Evolutionary conservation across 2,888 invertebrate species (phyloP), one percentile per base, ranked within the genome.

Genomic region (Mechanitis messenoides): DNA sequence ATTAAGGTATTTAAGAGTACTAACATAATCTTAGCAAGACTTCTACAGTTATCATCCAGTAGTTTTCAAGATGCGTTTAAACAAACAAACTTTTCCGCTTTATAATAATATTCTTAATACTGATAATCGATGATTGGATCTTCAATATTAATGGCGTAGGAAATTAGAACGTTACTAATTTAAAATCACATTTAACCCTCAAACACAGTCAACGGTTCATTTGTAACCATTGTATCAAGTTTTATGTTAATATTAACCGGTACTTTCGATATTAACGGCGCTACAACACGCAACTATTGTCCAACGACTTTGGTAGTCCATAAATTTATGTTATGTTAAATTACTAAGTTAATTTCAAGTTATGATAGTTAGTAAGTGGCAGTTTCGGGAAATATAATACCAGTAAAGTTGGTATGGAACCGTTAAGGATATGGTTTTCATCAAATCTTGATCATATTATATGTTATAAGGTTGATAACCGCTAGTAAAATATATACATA

Each of bases 311-410:
- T 66, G 69, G 67, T 68, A 64, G 67, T 59, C 68, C 65, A 68
- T 73, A 72, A 74, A 72, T 69, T 71, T 69, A 69, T 71, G 68
- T 73, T 68, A 69, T 69, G 71, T 66, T 70, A 69, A 71, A 71
- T 75, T 72, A 72, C 66, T 55, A 71, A 72, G 74, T 74, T 77
- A 77, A 77, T 77, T 72, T 69, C 68, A 67, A 67, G 73, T 72
- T 70, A 67, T 71, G 77, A 74, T 75, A 64, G 65, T 65, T 62
- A 56, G 66, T 66, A 68, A 70, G 67, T 65, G 67, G 65, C 64
- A 59, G 68, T 69, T 68, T 63, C 56, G 61, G 46, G 55, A 57
- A 45, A 61, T 63, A 61, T 68, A 61, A 67, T 61, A 58, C 55
- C 62, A 58, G 59, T 62, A 55, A 57, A 60, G 56, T 56, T 61